Evolutionary conservation across 1,140 invertebrate genomes (phyloP).

Genomic region (Brachionus calyciflorus): DNA sequence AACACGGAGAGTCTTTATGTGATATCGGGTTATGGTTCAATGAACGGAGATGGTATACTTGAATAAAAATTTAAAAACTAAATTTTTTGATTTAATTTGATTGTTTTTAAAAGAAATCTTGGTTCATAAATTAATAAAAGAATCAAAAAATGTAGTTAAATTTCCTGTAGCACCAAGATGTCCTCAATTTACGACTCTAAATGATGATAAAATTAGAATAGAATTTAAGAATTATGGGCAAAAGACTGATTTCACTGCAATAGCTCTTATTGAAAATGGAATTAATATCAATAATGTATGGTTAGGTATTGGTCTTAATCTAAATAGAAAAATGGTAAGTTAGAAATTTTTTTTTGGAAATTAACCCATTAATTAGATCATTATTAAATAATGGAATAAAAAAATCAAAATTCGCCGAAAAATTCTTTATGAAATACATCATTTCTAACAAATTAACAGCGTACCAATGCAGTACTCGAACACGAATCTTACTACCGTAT

Average conservation of each 20-base stretch:
- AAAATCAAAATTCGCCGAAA: no score
- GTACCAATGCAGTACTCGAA: no score
- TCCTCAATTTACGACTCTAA: not conserved
- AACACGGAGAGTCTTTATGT: not conserved
- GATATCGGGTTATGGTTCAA: not conserved
- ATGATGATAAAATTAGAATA: not conserved
- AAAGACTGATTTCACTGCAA: not conserved
- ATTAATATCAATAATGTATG: not conserved
- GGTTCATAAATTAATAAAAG: not conserved
- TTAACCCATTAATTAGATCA: no score
- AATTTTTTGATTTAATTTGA: no score
- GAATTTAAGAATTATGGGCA: not conserved
- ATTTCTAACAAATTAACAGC: no score
- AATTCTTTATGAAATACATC: no score
- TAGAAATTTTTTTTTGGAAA: no score
- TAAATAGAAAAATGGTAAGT: not conserved
- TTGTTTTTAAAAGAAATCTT: no score
- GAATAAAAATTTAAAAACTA: no score
- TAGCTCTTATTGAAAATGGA: not conserved
- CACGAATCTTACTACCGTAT: no score
- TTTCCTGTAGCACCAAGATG: not conserved
- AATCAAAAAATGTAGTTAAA: not conserved
- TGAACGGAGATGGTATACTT: conserved; percentile 4
- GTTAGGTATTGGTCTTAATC: not conserved
- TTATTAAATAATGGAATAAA: no score